phyloP scores from a whole-genome alignment of 2,888 invertebrate genomes.

The Ypsolopha sequella region DNA sequence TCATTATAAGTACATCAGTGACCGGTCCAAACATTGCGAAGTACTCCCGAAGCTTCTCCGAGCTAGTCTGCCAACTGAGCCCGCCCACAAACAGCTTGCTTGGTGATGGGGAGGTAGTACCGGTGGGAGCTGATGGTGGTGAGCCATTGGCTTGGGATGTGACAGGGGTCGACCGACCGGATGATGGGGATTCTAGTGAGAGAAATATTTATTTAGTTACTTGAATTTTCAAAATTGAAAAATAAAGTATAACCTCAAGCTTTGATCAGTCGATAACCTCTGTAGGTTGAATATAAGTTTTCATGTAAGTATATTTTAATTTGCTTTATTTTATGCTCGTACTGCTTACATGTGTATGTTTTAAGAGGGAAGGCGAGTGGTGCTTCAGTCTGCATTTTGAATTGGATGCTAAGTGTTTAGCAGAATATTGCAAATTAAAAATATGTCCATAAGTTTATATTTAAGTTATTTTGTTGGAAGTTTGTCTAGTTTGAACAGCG shows the following conservation, averaged over 20 bases:
- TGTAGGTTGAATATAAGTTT: too few relatives aligned
- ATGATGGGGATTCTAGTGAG: conserved; percentile 71
- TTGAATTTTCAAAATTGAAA: background rate
- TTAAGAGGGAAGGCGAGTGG: too few relatives aligned
- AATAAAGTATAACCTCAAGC: background rate
- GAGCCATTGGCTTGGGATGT: conserved; percentile 32
- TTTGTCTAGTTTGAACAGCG: too few relatives aligned
- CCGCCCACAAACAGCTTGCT: conserved; percentile 93
- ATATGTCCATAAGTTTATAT: too few relatives aligned
- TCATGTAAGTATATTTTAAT: too few relatives aligned
- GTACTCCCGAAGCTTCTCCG: conserved; percentile 92
- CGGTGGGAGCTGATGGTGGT: conserved; percentile 28
- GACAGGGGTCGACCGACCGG: conserved; percentile 81
- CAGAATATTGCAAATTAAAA: too few relatives aligned
- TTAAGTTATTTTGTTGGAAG: too few relatives aligned
- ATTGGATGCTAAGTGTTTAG: too few relatives aligned
- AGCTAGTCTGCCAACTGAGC: conserved; percentile 93
- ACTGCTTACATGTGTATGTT: too few relatives aligned
- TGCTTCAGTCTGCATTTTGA: too few relatives aligned
- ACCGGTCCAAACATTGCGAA: conserved; percentile 94
- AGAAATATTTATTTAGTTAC: background rate
- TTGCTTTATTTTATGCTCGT: too few relatives aligned
- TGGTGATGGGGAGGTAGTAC: conserved; percentile 71
- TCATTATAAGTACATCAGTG: conserved; percentile 93
- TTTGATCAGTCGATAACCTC: too few relatives aligned